Evolutionary conservation across 2,797 vertebrate genomes (phyloP).

Genomic region (Liparis tanakae): DNA sequence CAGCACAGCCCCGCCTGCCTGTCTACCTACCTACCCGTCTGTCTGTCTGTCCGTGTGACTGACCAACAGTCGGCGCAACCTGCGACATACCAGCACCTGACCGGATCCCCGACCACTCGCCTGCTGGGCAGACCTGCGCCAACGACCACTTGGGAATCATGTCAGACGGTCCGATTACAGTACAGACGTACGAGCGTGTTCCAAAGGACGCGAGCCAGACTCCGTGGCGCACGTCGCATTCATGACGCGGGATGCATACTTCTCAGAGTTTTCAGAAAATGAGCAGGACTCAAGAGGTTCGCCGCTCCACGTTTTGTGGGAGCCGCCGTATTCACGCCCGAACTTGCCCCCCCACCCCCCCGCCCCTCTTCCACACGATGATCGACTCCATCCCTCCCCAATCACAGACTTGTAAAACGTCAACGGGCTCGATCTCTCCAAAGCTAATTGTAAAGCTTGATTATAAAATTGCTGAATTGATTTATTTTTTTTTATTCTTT

Average conservation of each 20-base stretch:
- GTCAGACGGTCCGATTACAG: slow-evolving; percentile 38
- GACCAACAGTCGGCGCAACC: slow-evolving; percentile 59
- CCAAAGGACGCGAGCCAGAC: slow-evolving; percentile 35
- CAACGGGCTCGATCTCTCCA: slow-evolving; percentile 70
- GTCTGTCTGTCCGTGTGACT: slow-evolving; percentile 62
- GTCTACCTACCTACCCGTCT: slow-evolving; percentile 56
- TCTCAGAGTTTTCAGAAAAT: slow-evolving; percentile 63
- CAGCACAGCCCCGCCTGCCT: slow-evolving; percentile 54
- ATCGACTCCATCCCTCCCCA: slow-evolving; percentile 37
- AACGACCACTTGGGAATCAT: slow-evolving; percentile 52
- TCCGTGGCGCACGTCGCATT: slow-evolving; percentile 63
- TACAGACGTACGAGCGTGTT: slow-evolving; percentile 44
- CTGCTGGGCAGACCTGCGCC: slow-evolving; percentile 62
- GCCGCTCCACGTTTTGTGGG: slow-evolving; percentile 45
- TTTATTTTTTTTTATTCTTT: slow-evolving; percentile 36
- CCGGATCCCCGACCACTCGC: slow-evolving; percentile 59
- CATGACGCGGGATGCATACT: slow-evolving; percentile 32
- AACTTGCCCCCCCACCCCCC: slow-evolving; percentile 37
- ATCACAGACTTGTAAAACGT: slow-evolving; percentile 65
- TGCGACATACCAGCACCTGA: slow-evolving; percentile 78
- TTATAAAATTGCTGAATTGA: slow-evolving; percentile 56
- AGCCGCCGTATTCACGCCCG: slow-evolving; percentile 50
- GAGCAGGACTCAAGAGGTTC: slow-evolving; percentile 73
- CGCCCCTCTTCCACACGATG: slow-evolving; percentile 60
- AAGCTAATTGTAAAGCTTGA: slow-evolving; percentile 81